Evolutionary conservation across 1,140 invertebrate species (phyloP).

Genomic region (Chionoecetes opilio): DNA sequence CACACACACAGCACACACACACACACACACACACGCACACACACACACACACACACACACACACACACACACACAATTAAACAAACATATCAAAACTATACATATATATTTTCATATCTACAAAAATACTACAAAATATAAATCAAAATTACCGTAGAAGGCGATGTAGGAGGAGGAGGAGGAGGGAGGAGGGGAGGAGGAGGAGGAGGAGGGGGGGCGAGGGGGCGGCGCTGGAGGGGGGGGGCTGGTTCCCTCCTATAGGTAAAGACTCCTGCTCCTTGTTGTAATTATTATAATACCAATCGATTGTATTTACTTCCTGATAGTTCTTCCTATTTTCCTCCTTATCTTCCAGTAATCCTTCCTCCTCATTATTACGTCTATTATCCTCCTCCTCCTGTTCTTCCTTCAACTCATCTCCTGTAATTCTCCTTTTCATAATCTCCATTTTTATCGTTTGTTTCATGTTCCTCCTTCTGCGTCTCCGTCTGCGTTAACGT

Average conservation of each 20-base stretch:
- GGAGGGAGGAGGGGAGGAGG: background rate
- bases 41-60: slow-evolving; percentile 5
- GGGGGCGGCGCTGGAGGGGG: background rate
- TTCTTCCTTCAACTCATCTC: background rate
- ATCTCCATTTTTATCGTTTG: no score
- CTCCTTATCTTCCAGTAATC: background rate
- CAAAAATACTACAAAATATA: background rate
- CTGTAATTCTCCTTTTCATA: slow-evolving; percentile 17
- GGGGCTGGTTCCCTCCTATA: slow-evolving; percentile 69
- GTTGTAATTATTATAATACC: slow-evolving; percentile 80
- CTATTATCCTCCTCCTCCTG: background rate
- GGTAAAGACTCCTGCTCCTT: slow-evolving; percentile 73
- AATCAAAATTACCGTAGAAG: background rate
- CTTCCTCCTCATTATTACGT: background rate
- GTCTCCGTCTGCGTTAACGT: slow-evolving; percentile 27
- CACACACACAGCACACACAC: no score
- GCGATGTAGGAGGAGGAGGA: background rate
- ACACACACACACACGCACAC: slow-evolving; percentile 57
- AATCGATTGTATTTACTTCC: slow-evolving; percentile 63
- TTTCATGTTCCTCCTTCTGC: background rate
- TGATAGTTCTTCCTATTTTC: background rate
- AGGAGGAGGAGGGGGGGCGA: background rate
- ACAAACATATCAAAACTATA: background rate
- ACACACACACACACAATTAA: background rate
- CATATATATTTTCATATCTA: background rate